A percentile compares a stretch with the other conserved stretches of the same genome.
These are phyloP conservation scores for Belgica antarctica DNA, from an alignment of 2,888 invertebrate genomes.

Conservation along the genomic window DNA sequence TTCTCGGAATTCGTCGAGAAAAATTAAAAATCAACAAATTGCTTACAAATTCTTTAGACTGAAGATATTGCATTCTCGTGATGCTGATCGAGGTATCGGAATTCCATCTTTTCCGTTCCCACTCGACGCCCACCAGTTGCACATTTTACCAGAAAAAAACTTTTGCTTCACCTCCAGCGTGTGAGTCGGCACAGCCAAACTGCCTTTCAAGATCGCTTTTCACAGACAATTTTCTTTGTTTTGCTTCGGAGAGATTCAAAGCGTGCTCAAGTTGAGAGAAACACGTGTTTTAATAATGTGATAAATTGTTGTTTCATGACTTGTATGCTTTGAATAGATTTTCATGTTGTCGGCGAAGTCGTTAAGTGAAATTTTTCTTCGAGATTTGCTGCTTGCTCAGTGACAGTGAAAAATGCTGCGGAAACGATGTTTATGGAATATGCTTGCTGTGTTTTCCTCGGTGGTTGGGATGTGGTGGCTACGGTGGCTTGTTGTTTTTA, in stretches of 20 bases:
- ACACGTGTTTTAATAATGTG: neutral
- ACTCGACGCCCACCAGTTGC: constrained; percentile 18
- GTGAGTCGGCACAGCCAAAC: neutral
- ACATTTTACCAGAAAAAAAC: neutral
- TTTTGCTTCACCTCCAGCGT: neutral
- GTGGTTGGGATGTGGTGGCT: too few species aligned
- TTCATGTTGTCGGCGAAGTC: too few species aligned
- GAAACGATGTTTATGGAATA: too few species aligned
- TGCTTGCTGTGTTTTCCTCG: too few species aligned
- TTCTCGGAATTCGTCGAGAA: too few species aligned
- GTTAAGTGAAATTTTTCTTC: too few species aligned
- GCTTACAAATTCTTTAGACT: too few species aligned
- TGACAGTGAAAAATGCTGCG: too few species aligned
- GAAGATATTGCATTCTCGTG: neutral
- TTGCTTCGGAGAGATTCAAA: constrained; percentile 3
- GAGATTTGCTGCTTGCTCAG: too few species aligned
- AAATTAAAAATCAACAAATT: too few species aligned
- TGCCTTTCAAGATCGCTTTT: too few species aligned
- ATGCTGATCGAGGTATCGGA: neutral
- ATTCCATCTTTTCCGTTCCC: neutral
- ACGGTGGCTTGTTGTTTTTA: too few species aligned
- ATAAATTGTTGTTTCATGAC: neutral
- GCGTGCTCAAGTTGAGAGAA: constrained; percentile 5
- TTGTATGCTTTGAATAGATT: neutral
- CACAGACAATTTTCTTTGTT: neutral